Percentiles rank a stretch among this genome's conserved stretches.
phyloP scores from a whole-genome alignment of 2,888 invertebrate species.

The Lithophane semibrunnea region DNA sequence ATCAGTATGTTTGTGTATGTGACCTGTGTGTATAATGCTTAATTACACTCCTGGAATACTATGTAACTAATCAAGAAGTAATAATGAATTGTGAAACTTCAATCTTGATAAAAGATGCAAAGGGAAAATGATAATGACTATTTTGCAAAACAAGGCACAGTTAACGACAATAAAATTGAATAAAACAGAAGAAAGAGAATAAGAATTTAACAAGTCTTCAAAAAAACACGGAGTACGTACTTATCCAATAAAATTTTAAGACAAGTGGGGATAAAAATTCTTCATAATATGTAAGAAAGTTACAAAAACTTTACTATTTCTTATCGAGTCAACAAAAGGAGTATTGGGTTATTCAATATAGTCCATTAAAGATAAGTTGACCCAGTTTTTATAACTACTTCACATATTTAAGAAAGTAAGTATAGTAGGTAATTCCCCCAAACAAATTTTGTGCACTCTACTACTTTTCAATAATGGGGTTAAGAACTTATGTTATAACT shows the following conservation, averaged over 20 bases:
- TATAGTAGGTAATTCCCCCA: background rate
- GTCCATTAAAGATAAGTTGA: slow-evolving; percentile 36
- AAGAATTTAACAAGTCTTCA: background rate
- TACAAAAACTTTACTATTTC: slow-evolving; percentile 14
- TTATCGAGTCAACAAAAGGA: slow-evolving; percentile 33
- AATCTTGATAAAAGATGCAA: background rate
- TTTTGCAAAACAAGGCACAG: background rate
- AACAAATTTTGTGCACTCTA: background rate
- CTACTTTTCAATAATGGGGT: too few relatives aligned
- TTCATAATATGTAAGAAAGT: background rate
- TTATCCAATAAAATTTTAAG: background rate
- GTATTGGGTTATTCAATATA: slow-evolving; percentile 35
- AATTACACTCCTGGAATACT: background rate
- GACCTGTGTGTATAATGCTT: slow-evolving; percentile 3
- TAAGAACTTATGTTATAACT: background rate
- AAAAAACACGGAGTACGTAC: background rate
- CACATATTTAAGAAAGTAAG: slow-evolving; percentile 2
- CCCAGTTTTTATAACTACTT: slow-evolving; percentile 28
- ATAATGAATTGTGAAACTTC: background rate
- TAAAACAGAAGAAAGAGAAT: too few relatives aligned
- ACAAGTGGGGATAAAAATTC: background rate
- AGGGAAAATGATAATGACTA: background rate
- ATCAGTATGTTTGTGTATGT: slow-evolving; percentile 19
- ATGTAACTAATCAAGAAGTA: slow-evolving; percentile 1
- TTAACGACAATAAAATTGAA: background rate